Base-by-base conservation (phyloP, 2,888 invertebrate genomes). In the Pandemis corylana region DNA sequence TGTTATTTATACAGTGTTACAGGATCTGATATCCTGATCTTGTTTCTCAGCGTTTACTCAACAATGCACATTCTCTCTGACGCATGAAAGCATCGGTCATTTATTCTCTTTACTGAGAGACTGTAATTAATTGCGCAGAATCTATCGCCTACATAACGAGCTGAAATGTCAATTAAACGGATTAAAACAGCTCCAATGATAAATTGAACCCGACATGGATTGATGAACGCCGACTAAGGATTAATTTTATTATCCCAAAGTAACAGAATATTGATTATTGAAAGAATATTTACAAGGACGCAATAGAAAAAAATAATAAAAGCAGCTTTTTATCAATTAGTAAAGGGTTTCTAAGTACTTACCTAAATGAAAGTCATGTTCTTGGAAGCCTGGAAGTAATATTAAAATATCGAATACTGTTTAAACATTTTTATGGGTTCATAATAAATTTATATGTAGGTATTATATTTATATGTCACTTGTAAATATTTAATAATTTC, bases 141-240 rank as follows among this genome's bases (percentile, higher is more conserved):
- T 84, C 82, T 81, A 83, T 87, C 83, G 84, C 83, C 84, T 85
- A 78, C 80, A 84, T 81, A 81, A 82, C 78, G 80, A 81, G 83
- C 80, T 86, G 84, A 88, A 90, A 87, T 87, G 87, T 88, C 88
- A 89, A 89, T 90, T 90, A 88, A 84, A 85, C 70, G 72, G 84
- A 87, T 89, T 90, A 86, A 90, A 91, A 87, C 79, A 79, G 80
- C 82, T 83, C 79, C 79, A 82, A 84, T 86, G 84, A 81, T 83
- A 86, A 87, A 89, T 88, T 84, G 80, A 84, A 84, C 77, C 80
- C 78, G 84, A 86, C 82, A 79, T 80, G 82, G 87, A 89, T 88
- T 87, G 87, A 89, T 88, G 84, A 83, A 83, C 80, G 79, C 76
- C 83, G 81, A 83, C 82, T 82, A 82, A 82, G 82, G 84, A 87